These are phyloP conservation scores for Sipha flava DNA, from an alignment of 1,140 invertebrate species.

Conservation along the genomic window DNA sequence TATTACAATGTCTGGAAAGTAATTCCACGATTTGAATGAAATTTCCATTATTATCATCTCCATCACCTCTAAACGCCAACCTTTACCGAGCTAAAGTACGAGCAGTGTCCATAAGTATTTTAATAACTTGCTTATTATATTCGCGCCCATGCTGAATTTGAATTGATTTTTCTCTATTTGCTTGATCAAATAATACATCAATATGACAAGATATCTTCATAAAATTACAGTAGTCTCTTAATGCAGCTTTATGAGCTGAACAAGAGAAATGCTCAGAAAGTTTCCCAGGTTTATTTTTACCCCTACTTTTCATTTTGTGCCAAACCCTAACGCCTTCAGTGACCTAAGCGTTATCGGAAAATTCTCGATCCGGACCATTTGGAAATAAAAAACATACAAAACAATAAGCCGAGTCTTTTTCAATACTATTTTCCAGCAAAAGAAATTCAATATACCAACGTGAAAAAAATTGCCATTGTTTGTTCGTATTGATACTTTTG, in stretches of 20 bases:
- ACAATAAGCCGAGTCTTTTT: neutral
- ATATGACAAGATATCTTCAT: too few relatives aligned
- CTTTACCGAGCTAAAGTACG: neutral
- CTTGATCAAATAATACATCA: too few relatives aligned
- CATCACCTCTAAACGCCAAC: neutral
- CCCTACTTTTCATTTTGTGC: neutral
- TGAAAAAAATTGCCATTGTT: too few relatives aligned
- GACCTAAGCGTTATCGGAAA: neutral
- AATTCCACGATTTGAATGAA: too few relatives aligned
- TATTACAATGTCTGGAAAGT: neutral
- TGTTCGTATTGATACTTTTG: neutral
- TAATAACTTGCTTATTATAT: too few relatives aligned
- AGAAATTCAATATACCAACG: too few relatives aligned
- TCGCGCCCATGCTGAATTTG: too few relatives aligned
- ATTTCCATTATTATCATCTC: neutral
- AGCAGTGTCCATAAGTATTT: too few relatives aligned
- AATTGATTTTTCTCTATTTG: too few relatives aligned
- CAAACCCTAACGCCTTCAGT: neutral
- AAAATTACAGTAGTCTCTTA: neutral
- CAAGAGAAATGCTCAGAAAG: neutral
- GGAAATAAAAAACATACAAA: neutral
- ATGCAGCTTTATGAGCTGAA: neutral
- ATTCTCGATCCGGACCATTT: too few relatives aligned
- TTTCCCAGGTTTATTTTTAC: neutral
- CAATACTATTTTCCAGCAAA: neutral